These are phyloP conservation scores for Larimichthys crocea DNA, from an alignment of 2,113 vertebrate species.

Conservation along the genomic window DNA sequence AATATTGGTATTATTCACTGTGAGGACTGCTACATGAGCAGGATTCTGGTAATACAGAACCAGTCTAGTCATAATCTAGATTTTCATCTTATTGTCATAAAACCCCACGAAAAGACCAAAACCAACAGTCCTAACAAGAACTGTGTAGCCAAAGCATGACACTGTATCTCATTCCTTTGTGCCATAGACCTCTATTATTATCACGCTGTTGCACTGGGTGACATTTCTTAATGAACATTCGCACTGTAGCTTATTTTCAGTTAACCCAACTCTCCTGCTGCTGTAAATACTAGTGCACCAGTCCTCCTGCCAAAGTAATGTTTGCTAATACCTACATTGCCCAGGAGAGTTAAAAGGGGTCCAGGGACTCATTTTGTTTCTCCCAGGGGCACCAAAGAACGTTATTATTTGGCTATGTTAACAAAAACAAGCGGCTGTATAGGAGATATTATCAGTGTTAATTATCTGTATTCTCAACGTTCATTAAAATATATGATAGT, in stretches of 20 bases:
- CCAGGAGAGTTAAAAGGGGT: not conserved
- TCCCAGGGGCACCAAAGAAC: not conserved
- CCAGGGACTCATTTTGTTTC: too few relatives aligned
- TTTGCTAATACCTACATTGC: not conserved
- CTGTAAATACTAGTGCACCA: not conserved
- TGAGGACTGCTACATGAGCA: not conserved
- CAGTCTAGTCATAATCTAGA: not conserved
- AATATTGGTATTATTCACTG: not conserved
- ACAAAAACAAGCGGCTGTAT: not conserved
- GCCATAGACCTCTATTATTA: not conserved
- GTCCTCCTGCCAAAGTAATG: not conserved
- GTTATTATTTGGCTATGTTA: not conserved
- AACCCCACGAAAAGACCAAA: not conserved
- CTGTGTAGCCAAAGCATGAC: not conserved
- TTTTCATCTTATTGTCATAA: not conserved
- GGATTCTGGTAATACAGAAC: not conserved
- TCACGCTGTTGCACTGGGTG: not conserved
- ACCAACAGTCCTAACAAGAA: not conserved
- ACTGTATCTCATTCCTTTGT: not conserved
- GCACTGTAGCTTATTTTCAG: not conserved
- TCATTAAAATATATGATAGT: not conserved
- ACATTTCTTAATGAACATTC: not conserved
- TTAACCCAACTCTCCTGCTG: not conserved
- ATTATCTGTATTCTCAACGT: not conserved
- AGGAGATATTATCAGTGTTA: too few relatives aligned